Conservation (phyloP, 2,797 vertebrate genomes). For the Platyrinchus mystaceus region DNA sequence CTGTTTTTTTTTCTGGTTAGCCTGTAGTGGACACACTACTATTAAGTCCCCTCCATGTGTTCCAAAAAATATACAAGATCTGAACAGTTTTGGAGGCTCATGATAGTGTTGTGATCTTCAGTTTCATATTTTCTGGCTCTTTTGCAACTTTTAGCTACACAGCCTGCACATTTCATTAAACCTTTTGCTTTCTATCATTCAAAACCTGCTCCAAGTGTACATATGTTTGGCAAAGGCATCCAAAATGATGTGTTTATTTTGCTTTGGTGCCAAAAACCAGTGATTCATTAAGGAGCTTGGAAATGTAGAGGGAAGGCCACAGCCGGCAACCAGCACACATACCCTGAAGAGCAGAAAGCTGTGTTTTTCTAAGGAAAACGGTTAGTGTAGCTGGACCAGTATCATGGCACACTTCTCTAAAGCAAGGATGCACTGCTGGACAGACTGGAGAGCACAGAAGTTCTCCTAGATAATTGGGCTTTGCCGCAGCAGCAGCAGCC, state of each 20-base stretch:
- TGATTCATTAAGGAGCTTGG: conserved; percentile 59
- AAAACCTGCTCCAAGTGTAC: not conserved
- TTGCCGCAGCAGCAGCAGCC: not conserved
- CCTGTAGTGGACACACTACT: not conserved
- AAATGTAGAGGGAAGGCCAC: not conserved
- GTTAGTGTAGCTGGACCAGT: not conserved
- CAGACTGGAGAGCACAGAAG: not conserved
- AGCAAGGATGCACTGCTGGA: not conserved
- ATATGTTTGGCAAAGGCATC: not conserved
- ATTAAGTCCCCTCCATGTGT: not conserved
- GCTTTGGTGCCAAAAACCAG: conserved; percentile 21
- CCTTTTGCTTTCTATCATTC: not conserved
- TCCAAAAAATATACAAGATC: not conserved
- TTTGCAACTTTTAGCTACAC: not conserved
- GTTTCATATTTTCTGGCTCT: not conserved
- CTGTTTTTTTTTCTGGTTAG: not conserved
- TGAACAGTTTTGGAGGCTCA: not conserved
- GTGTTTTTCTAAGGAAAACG: conserved; percentile 26
- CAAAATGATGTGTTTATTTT: conserved; percentile 55
- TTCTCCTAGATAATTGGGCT: not conserved
- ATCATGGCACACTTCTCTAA: not conserved
- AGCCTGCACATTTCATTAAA: conserved; percentile 19
- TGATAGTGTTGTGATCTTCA: not conserved
- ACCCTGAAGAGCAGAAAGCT: not conserved
- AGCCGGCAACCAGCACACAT: conserved; percentile 19